phyloP scores from a whole-genome alignment of 2,888 invertebrate species.

The Ophion obscuratus region DNA sequence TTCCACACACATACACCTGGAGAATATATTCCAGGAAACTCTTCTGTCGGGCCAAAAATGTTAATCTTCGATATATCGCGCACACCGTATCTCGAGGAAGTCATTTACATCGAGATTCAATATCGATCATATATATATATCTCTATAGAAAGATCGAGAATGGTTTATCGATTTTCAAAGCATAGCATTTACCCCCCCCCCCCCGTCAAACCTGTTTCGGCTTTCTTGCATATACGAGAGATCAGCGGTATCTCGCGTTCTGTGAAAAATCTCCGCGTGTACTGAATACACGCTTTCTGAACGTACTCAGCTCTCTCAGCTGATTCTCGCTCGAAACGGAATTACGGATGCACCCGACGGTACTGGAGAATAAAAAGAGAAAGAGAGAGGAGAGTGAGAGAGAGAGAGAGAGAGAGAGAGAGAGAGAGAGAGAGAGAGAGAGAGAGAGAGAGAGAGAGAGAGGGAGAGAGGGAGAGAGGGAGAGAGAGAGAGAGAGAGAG shows the following conservation, averaged over 20 bases:
- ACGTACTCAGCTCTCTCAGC: conserved; percentile 26
- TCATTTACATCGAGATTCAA: conserved; percentile 57
- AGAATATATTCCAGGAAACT: conserved; percentile 19
- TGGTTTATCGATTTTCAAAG: conserved; percentile 55
- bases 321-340: conserved; percentile 64
- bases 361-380: conserved; percentile 57
- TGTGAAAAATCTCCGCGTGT: conserved; percentile 34
- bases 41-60: conserved; percentile 12
- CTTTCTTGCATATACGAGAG: conserved; percentile 36
- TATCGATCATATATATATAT: conserved; percentile 45
- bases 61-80: conserved; percentile 26
- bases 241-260: conserved; percentile 36
- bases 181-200: conserved; percentile 26
- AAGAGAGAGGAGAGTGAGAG: conserved; percentile 15
- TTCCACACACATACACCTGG: background rate
- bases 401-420: background rate
- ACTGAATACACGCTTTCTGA: conserved; percentile 19
- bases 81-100: conserved; percentile 20
- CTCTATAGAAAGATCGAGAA: conserved; percentile 23
- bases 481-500: background rate
- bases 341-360: conserved; percentile 80
- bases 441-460: background rate
- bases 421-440: background rate
- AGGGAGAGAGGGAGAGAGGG: background rate
- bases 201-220: conserved; percentile 62